Conservation (phyloP, 2,797 vertebrate species). For the Cacajao melanocephalus region DNA sequence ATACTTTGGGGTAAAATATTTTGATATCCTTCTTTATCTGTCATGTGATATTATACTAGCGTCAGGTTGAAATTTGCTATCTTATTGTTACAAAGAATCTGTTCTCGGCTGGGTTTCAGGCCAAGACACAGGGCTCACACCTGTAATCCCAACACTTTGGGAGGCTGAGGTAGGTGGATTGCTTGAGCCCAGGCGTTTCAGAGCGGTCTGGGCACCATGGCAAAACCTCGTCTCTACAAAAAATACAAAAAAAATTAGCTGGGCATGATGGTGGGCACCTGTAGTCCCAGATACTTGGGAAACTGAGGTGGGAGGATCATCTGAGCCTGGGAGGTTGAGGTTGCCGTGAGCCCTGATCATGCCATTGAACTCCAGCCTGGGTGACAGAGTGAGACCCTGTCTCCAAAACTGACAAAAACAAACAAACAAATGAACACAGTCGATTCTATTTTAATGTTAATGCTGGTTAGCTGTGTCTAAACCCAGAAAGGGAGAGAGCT, state of each 20-base stretch:
- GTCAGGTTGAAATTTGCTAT: neutral
- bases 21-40: neutral
- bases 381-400: neutral
- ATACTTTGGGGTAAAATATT: neutral
- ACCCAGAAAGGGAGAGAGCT: neutral
- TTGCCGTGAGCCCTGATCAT: neutral
- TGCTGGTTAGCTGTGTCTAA: neutral
- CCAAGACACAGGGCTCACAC: neutral
- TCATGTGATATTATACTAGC: neutral
- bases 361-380: neutral
- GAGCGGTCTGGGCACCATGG: neutral
- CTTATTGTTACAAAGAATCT: neutral
- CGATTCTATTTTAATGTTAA: neutral
- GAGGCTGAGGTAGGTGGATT: neutral
- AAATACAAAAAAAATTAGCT: neutral
- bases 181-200: neutral
- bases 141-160: neutral
- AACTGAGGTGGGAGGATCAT: neutral
- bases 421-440: too few relatives aligned
- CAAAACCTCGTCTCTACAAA: neutral
- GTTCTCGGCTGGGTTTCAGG: neutral
- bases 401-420: neutral
- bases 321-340: neutral
- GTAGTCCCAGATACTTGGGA: neutral
- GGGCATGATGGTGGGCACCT: neutral